These are phyloP conservation scores for Oryctes rhinoceros DNA, from an alignment of 1,140 invertebrate genomes.

Conservation along the genomic window DNA sequence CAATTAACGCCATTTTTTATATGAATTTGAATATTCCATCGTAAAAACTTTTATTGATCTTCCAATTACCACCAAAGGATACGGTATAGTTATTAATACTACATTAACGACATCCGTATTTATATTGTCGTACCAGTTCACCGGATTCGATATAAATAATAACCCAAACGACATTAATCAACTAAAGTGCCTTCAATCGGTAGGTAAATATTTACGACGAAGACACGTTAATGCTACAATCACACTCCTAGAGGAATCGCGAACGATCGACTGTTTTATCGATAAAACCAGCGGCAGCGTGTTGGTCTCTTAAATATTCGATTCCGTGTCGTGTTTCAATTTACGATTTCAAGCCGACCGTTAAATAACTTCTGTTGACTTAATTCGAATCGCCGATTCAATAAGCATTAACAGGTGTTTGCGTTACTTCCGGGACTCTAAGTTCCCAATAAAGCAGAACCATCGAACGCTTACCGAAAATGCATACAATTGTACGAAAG, in stretches of 20 bases:
- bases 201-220: background rate
- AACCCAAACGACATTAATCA: too few relatives aligned
- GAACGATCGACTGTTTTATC: background rate
- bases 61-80: too few relatives aligned
- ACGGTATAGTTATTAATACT: too few relatives aligned
- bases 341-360: background rate
- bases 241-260: background rate
- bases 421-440: background rate
- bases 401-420: background rate
- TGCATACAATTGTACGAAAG: background rate
- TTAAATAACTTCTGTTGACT: slow-evolving; percentile 11
- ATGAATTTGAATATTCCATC: too few relatives aligned
- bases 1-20: too few relatives aligned
- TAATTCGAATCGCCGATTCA: slow-evolving; percentile 1
- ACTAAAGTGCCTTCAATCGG: too few relatives aligned
- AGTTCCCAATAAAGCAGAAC: background rate
- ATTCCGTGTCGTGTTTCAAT: background rate
- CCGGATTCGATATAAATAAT: too few relatives aligned
- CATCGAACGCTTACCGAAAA: background rate
- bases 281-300: background rate
- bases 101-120: too few relatives aligned
- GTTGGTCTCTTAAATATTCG: background rate
- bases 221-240: background rate
- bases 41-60: too few relatives aligned
- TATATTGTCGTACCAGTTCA: too few relatives aligned